These are phyloP conservation scores for Neoscelio sp. DNA, from an alignment of 2,888 invertebrate species.

Conservation along the genomic window DNA sequence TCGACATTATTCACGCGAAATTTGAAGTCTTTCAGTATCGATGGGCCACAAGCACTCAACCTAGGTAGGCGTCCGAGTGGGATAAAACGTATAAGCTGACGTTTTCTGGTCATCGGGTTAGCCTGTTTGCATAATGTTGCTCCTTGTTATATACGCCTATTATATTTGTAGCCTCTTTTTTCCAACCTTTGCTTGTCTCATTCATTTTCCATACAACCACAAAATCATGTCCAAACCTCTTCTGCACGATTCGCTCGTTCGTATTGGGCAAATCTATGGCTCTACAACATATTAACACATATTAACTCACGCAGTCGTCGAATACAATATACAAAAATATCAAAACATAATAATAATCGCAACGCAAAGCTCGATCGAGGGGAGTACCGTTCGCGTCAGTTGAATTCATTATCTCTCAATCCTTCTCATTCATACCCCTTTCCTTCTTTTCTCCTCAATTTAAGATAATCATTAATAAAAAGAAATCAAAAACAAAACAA, in stretches of 20 bases:
- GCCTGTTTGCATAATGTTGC: conserved; percentile 80
- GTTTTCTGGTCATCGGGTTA: conserved; percentile 74
- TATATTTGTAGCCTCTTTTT: conserved; percentile 71
- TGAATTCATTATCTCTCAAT: too few relatives aligned
- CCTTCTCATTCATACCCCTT: too few relatives aligned
- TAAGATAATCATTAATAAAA: too few relatives aligned
- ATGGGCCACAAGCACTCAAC: conserved; percentile 35
- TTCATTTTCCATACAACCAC: conserved; percentile 29
- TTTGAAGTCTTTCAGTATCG: conserved; percentile 35
- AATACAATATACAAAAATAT: too few relatives aligned
- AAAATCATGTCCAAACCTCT: conserved; percentile 23
- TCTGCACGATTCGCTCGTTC: conserved; percentile 23
- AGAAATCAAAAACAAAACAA: too few relatives aligned
- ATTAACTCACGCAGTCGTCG: too few relatives aligned
- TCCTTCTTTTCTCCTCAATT: too few relatives aligned
- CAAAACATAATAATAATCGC: too few relatives aligned
- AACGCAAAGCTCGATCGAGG: too few relatives aligned
- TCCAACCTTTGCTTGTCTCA: conserved; percentile 26
- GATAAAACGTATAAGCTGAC: conserved; percentile 78
- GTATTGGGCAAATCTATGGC: background rate
- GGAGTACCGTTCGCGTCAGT: too few relatives aligned
- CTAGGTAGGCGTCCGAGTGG: conserved; percentile 63
- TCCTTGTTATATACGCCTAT: conserved; percentile 80
- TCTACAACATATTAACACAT: background rate
- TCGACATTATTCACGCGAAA: conserved; percentile 58